These are phyloP conservation scores for Scaptomyza pallida DNA, from an alignment of 1,140 invertebrate species.

Conservation along the genomic window DNA sequence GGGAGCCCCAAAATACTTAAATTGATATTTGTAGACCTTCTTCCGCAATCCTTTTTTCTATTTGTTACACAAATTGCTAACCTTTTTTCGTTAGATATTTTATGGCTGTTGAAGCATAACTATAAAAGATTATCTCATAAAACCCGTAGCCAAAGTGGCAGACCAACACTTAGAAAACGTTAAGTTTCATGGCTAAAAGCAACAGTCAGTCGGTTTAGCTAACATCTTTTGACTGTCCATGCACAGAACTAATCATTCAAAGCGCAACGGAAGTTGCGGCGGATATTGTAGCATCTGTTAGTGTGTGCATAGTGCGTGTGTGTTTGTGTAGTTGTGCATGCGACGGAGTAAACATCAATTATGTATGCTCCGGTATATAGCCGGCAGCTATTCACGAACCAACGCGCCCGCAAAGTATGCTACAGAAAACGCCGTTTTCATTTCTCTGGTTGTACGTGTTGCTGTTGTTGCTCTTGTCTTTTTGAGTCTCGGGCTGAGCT, in stretches of 20 bases:
- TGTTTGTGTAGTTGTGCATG: neutral
- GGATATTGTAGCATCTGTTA: slow-evolving; percentile 37
- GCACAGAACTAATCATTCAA: slow-evolving; percentile 75
- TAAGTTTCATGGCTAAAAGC: slow-evolving; percentile 25
- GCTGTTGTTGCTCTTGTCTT: neutral
- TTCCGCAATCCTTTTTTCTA: neutral
- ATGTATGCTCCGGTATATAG: slow-evolving; percentile 66
- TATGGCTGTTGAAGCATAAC: slow-evolving; percentile 1
- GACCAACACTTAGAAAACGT: slow-evolving; percentile 9
- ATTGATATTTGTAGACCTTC: neutral
- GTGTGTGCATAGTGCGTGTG: slow-evolving; percentile 2
- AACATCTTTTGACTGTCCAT: slow-evolving; percentile 38
- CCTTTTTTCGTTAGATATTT: too few species aligned
- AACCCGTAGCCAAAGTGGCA: slow-evolving; percentile 16
- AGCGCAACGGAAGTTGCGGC: slow-evolving; percentile 68
- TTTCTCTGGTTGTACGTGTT: neutral
- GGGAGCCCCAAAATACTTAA: neutral
- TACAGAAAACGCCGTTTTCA: slow-evolving; percentile 39
- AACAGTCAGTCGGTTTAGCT: slow-evolving; percentile 23
- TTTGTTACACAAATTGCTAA: slow-evolving; percentile 4
- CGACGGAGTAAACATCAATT: slow-evolving; percentile 68
- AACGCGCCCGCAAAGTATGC: slow-evolving; percentile 78
- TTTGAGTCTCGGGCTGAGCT: neutral
- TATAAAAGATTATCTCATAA: slow-evolving; percentile 1
- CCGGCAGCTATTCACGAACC: slow-evolving; percentile 66